phyloP scores from a whole-genome alignment of 1,140 invertebrate species.

The Neodiprion fabricii region DNA sequence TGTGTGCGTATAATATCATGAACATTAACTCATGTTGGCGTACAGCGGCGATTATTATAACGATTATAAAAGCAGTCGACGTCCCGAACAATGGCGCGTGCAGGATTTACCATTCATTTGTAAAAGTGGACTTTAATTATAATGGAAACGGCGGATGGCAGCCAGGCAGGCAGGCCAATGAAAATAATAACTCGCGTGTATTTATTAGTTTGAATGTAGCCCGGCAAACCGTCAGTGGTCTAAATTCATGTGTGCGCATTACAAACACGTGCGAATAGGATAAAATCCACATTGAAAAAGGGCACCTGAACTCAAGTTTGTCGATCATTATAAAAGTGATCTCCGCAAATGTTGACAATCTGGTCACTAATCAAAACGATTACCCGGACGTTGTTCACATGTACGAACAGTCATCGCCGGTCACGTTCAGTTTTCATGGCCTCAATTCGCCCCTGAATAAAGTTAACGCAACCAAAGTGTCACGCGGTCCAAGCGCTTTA shows the following conservation, averaged over 20 bases:
- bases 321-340: constrained; percentile 29
- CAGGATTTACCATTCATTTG: constrained; percentile 6
- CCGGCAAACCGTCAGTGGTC: not conserved
- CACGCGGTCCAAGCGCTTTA: too few relatives aligned
- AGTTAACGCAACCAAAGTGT: too few relatives aligned
- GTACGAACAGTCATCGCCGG: too few relatives aligned
- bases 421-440: too few relatives aligned
- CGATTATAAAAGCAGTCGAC: too few relatives aligned
- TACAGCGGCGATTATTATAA: too few relatives aligned
- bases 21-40: too few relatives aligned
- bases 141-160: constrained; percentile 3
- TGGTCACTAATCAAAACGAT: constrained; percentile 49
- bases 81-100: too few relatives aligned
- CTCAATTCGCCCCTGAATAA: too few relatives aligned
- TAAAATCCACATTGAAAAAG: not conserved
- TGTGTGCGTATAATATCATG: too few relatives aligned
- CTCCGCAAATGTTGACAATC: constrained; percentile 43
- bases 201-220: constrained; percentile 30
- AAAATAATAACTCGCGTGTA: constrained; percentile 28
- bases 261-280: not conserved
- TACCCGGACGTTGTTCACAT: not conserved
- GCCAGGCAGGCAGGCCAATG: not conserved
- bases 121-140: constrained; percentile 26
- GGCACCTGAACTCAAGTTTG: not conserved
- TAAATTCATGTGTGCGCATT: too few relatives aligned